Evolutionary conservation across 2,113 vertebrate genomes (phyloP).

Genomic region (Epinephelus lanceolatus): DNA sequence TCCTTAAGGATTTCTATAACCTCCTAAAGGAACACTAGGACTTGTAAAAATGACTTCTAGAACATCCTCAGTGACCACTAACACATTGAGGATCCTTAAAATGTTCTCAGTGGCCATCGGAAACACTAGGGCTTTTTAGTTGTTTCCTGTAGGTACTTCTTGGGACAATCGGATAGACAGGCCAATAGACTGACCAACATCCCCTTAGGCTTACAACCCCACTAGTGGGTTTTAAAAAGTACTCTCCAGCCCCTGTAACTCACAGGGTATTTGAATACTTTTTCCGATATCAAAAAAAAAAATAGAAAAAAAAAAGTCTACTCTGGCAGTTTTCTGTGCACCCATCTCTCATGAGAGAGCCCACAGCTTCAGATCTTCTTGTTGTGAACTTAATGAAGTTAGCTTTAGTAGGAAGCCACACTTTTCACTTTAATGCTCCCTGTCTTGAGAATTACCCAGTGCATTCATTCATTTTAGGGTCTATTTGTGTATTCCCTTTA

Average conservation of each 20-base stretch:
- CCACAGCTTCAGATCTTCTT: conserved; percentile 27
- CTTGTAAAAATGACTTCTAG: no score
- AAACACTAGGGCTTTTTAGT: background rate
- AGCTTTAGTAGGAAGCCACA: conserved; percentile 36
- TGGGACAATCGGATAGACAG: background rate
- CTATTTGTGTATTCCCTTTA: conserved; percentile 48
- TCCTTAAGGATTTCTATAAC: no score
- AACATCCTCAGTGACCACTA: no score
- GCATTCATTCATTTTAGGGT: conserved; percentile 47
- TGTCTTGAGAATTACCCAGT: conserved; percentile 20
- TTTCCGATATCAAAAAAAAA: background rate
- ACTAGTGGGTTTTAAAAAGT: background rate
- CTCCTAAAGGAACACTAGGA: no score
- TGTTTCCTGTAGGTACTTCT: background rate
- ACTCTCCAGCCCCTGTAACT: background rate
- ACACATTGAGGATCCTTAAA: no score
- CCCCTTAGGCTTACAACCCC: background rate
- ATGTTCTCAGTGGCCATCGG: no score
- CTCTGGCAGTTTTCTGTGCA: conserved; percentile 18
- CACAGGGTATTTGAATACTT: background rate
- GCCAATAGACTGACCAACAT: background rate
- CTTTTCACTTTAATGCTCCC: conserved; percentile 42
- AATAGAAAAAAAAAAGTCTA: background rate
- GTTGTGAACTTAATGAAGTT: conserved; percentile 54
- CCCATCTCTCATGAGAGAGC: background rate